Percentiles rank a stretch among this genome's conserved stretches.
phyloP scores from a whole-genome alignment of 2,113 vertebrate genomes.

The Asarcornis scutulata region DNA sequence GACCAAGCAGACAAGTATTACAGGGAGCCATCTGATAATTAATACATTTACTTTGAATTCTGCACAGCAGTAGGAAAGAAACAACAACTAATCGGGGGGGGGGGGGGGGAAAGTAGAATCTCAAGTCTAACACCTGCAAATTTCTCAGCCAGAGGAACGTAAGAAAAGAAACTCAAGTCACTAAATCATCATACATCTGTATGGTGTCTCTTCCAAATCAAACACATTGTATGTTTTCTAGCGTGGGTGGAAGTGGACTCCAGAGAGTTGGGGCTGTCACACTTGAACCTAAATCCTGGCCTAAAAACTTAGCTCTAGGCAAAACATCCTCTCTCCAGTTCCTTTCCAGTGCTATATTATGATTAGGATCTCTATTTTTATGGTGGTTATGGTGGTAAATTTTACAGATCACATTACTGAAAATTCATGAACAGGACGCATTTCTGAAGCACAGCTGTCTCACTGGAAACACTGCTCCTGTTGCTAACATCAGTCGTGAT shows the following conservation, averaged over 20 bases:
- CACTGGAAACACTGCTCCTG: background rate
- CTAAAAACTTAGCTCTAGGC: background rate
- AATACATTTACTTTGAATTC: background rate
- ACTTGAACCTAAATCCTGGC: background rate
- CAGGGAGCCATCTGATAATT: background rate
- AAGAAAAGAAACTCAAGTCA: background rate
- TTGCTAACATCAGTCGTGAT: background rate
- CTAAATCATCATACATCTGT: background rate
- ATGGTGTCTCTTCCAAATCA: background rate
- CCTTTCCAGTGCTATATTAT: background rate
- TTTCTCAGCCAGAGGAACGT: background rate
- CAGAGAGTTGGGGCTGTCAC: background rate
- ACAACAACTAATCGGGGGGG: background rate
- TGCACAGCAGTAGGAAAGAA: background rate
- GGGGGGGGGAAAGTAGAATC: background rate
- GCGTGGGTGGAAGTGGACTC: background rate
- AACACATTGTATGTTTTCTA: background rate
- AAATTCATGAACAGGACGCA: background rate
- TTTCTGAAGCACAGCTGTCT: background rate
- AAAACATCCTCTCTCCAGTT: background rate
- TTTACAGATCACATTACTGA: background rate
- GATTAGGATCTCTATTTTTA: background rate
- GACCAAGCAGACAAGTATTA: constrained; percentile 12
- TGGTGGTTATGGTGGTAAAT: background rate
- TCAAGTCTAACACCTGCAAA: background rate